These are phyloP conservation scores for Cyclopterus lumpus DNA, from an alignment of 2,797 vertebrate genomes.

Conservation along the genomic window DNA sequence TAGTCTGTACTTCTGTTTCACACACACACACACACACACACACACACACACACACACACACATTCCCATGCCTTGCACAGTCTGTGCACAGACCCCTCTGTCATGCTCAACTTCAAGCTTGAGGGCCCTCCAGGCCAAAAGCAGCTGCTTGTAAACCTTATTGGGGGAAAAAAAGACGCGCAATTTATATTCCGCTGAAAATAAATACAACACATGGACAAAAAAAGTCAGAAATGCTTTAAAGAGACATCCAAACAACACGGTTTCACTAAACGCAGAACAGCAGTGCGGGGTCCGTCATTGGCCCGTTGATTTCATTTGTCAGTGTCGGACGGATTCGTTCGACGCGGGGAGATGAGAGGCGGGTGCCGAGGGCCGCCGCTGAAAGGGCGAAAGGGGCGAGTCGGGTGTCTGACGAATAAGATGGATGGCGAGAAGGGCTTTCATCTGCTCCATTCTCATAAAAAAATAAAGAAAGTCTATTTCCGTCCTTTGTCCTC, in stretches of 20 bases:
- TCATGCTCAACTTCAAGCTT: not conserved
- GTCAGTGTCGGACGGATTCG: constrained; percentile 27
- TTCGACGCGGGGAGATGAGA: constrained; percentile 45
- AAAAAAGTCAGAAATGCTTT: not conserved
- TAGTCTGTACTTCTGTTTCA: constrained; percentile 20
- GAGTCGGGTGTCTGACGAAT: constrained; percentile 50
- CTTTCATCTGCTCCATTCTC: constrained; percentile 49
- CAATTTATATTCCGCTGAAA: not conserved
- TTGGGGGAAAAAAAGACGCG: not conserved
- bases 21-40: constrained; percentile 42
- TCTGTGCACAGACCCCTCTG: constrained; percentile 7
- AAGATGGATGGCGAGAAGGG: constrained; percentile 61
- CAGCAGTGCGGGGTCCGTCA: not conserved
- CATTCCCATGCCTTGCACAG: constrained; percentile 33
- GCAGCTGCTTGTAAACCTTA: not conserved
- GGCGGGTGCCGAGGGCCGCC: constrained; percentile 35
- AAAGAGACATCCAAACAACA: not conserved
- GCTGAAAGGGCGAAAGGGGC: constrained; percentile 51
- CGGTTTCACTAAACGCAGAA: not conserved
- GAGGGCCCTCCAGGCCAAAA: not conserved
- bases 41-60: constrained; percentile 44
- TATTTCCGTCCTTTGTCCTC: constrained; percentile 18
- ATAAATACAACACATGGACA: not conserved
- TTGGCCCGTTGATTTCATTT: constrained; percentile 34
- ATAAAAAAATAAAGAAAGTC: not conserved